Evolutionary conservation across 2,113 vertebrate genomes (phyloP).

Genomic region (Chaetura pelagica): DNA sequence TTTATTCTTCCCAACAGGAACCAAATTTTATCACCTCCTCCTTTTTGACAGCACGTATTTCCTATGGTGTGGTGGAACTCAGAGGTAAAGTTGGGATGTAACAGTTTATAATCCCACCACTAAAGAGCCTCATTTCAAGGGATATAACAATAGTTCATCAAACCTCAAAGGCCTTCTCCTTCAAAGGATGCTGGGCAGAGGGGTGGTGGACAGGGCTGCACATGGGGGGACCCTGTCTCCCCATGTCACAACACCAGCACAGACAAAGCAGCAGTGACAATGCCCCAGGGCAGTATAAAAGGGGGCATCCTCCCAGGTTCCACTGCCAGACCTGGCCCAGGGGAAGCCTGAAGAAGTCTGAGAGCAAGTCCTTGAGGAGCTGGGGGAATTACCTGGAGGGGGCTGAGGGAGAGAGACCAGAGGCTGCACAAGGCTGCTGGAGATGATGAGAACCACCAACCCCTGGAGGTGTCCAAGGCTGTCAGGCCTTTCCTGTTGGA

Average conservation of each 20-base stretch:
- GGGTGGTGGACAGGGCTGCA: accelerated
- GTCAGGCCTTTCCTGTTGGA: no score
- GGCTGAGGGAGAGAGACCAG: neutral
- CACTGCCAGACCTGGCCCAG: accelerated
- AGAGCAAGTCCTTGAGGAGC: neutral
- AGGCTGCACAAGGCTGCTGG: neutral
- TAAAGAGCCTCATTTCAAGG: neutral
- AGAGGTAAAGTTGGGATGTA: neutral
- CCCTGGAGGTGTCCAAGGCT: no score
- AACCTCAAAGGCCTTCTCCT: neutral
- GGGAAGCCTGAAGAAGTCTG: accelerated
- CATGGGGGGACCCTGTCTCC: neutral
- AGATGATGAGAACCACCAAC: no score
- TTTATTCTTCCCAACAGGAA: neutral
- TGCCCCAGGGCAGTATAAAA: neutral
- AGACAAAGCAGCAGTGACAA: neutral
- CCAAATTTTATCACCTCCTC: neutral
- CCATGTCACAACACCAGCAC: neutral
- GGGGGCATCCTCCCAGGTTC: accelerated
- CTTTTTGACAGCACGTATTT: neutral
- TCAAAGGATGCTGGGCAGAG: accelerated
- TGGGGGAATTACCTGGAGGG: accelerated
- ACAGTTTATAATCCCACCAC: neutral
- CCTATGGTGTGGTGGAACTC: neutral
- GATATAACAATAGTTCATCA: neutral